Percentiles rank a stretch among this genome's conserved stretches.
phyloP scores from a whole-genome alignment of 1,140 invertebrate species.

The Mamestra configurata region DNA sequence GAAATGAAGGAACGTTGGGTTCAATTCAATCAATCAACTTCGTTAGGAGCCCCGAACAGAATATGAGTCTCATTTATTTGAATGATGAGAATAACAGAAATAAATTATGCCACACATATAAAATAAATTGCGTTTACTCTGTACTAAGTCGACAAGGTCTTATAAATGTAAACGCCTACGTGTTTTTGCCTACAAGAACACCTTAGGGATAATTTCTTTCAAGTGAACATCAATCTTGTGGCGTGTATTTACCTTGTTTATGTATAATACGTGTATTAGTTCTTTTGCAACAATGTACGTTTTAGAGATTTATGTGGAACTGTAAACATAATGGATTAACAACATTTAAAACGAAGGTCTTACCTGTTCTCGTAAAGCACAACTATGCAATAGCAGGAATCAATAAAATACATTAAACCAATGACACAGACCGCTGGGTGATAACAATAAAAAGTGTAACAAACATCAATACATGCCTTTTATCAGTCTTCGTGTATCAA shows the following conservation, averaged over 20 bases:
- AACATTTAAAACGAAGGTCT: neutral
- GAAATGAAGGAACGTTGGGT: neutral
- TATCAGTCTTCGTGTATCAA: slow-evolving; percentile 63
- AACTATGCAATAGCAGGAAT: slow-evolving; percentile 17
- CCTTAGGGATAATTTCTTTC: slow-evolving; percentile 19
- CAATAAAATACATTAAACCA: slow-evolving; percentile 21
- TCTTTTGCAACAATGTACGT: neutral
- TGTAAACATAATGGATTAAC: neutral
- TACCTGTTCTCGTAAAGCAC: neutral
- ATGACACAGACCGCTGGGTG: neutral
- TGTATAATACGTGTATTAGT: neutral
- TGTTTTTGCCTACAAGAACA: neutral
- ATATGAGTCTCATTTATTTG: slow-evolving; percentile 1
- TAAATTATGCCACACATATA: slow-evolving; percentile 14
- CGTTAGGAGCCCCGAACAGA: neutral
- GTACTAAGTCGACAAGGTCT: neutral
- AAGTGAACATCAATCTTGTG: slow-evolving; percentile 4
- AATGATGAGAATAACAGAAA: neutral
- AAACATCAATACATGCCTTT: slow-evolving; percentile 66
- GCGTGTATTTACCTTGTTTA: slow-evolving; percentile 6
- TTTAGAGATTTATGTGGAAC: neutral
- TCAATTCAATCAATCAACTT: too few species aligned
- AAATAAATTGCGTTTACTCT: slow-evolving; percentile 21
- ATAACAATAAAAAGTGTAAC: slow-evolving; percentile 19
- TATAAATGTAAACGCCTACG: slow-evolving; percentile 36